These are phyloP conservation scores for Trididemnum miniatum DNA, from an alignment of 23 tunicate genomes.

Conservation along the genomic window DNA sequence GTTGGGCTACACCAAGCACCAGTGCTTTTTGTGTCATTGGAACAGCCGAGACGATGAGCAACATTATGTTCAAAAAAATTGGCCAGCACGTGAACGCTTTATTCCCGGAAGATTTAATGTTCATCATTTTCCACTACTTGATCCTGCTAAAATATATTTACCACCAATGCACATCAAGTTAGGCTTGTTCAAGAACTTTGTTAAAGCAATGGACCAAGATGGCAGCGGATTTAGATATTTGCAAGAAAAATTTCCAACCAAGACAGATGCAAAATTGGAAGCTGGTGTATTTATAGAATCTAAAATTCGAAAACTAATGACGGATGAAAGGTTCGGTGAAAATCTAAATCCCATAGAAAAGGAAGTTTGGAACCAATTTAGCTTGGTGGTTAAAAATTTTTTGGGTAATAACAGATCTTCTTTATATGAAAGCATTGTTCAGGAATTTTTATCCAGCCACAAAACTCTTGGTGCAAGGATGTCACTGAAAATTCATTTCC, in stretches of 20 bases:
- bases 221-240: constrained; percentile 23
- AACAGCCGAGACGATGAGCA: constrained; percentile 12
- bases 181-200: constrained; percentile 18
- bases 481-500: constrained; percentile 19
- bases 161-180: constrained; percentile 26
- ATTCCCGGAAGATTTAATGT: background rate
- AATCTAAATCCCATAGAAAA: background rate
- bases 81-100: constrained; percentile 16
- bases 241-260: constrained; percentile 11
- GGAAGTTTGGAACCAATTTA: constrained; percentile 21
- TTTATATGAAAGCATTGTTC: constrained; percentile 15
- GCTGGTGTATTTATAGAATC: constrained; percentile 13
- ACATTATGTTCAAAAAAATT: constrained; percentile 1
- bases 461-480: constrained; percentile 25
- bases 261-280: constrained; percentile 2
- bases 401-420: constrained; percentile 26
- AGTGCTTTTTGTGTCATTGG: constrained; percentile 21
- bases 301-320: constrained; percentile 13
- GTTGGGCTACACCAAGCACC: constrained; percentile 7
- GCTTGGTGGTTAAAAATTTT: constrained; percentile 13
- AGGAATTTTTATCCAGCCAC: background rate
- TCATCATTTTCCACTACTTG: constrained; percentile 7
- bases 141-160: background rate
- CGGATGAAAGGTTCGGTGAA: constrained; percentile 10
- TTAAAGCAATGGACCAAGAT: constrained; percentile 23